Base-by-base conservation (phyloP, 2,888 invertebrate species). In the Thymelicus acteon region DNA sequence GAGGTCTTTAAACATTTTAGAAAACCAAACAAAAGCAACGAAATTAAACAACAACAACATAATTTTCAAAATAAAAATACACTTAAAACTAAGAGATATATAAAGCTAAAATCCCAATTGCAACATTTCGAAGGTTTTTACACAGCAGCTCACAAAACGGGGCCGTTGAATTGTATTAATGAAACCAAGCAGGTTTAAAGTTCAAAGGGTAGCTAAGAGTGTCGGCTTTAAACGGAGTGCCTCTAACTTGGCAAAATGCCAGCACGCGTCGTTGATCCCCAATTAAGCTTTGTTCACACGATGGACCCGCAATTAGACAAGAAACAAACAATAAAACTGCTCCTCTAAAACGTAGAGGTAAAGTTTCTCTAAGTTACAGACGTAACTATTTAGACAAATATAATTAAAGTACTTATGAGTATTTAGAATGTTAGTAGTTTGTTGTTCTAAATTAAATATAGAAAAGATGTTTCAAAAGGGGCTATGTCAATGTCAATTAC, bases 241-340 rank as follows among this genome's bases (percentile, higher is more conserved):
- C 60, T 58, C 68, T 44, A 57, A 19, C 15, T 63, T 69, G 69
- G 69, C 69, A 19, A 37, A 5, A 48, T 48, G 69, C 69, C 69
- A 69, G 54, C 47, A 52, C 54, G 15, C 62, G 44, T 31, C 62
- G 57, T 62, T 69, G 62, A 63, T 62, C 62, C 57, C 15, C 47
- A 58, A 64, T 63, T 49, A 70, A 49, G 7, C 24, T 64, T 58
- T 58, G 58, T 49, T 64, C 58, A 48, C 63, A 49, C 58, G 39
- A 60, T 0, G 15, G 24, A 47, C 54, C 31, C 57, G 47, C 44
- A 60, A 65, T 60, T 54, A 40, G 44, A 48, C 65, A 40, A 72
- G 60, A 40, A 31, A 48, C 15, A 63, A 52, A 64, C 40, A 49
- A 24, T 24, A 54, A 54, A 64, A 52, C 52, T 54, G 49, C 52